Percentiles rank a stretch among this genome's conserved stretches.
Conservation (phyloP, 1,140 invertebrate species). For the Trypoxylus dichotomus region DNA sequence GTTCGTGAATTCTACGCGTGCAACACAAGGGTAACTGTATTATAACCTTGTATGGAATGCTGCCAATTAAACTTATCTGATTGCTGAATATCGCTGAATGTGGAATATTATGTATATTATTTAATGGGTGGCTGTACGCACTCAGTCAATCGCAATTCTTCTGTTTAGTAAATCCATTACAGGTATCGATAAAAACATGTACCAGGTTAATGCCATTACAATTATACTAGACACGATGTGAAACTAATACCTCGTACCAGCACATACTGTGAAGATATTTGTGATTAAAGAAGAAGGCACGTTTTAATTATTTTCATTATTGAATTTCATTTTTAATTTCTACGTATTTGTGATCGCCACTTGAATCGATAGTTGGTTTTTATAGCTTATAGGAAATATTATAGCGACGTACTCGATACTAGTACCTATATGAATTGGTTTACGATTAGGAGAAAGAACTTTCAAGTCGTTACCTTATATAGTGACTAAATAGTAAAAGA, state of each 20-base stretch:
- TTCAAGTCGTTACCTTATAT: background rate
- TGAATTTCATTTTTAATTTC: background rate
- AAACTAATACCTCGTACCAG: background rate
- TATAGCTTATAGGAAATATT: background rate
- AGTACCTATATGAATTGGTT: background rate
- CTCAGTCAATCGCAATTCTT: background rate
- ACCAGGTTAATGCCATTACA: conserved; percentile 21
- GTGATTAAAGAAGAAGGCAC: too few species aligned
- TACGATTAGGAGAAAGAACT: background rate
- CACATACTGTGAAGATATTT: background rate
- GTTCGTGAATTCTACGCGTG: background rate
- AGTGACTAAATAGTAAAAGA: background rate
- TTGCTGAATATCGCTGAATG: conserved; percentile 8
- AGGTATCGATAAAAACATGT: conserved; percentile 18
- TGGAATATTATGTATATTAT: conserved; percentile 27
- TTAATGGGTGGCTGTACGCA: background rate
- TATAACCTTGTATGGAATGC: conserved; percentile 26
- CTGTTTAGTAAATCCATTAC: background rate
- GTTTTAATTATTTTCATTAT: background rate
- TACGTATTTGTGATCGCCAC: background rate
- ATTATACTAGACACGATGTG: background rate
- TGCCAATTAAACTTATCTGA: conserved; percentile 29
- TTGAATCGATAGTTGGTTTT: background rate
- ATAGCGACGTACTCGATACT: background rate
- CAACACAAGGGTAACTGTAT: conserved; percentile 9